Evolutionary conservation across 2,797 vertebrate species (phyloP), one percentile per base, ranked within the genome.

Genomic region (Falco peregrinus): DNA sequence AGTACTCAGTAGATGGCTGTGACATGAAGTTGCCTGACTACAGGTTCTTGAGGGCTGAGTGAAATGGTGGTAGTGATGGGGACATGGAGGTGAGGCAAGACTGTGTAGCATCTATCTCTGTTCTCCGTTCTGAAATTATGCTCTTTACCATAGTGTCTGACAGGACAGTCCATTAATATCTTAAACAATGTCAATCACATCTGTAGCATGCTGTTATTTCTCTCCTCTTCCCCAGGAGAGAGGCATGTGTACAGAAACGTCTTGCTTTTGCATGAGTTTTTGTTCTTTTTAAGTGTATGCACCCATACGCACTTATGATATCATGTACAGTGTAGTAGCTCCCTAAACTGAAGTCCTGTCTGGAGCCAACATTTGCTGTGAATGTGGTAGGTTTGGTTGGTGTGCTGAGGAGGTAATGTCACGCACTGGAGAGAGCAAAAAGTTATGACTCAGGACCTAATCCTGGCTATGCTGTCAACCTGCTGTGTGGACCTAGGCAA

Each of bases 381-480:
- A 69, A 45, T 20, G 43, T 17, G 19, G 9, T 43, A 4, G 16
- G 18, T 45, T 71, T 89, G 33, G 8, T 84, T 85, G 81, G 22
- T 67, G 25, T 14, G 64, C 31, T 59, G 48, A 73, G 51, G 28
- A 81, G 48, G 45, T 25, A 47, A 26, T 77, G 47, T 33, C 35
- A 19, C 9, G 16, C 21, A 39, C 48, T 39, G 61, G 47, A 63
- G 48, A 93, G 51, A 92, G 57, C 37, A 87, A 35, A 10, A 71
- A 69, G 20, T 35, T 86, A 26, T 92, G 92, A 95, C 83, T 92
- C 65, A 84, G 79, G 84, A 77, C n/a, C 90, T 93, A 92, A 96
- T 92, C 87, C 69, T 87, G 48, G 50, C 54, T 56, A 3, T 90
- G 51, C 54, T 88, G 43, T 35, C 67, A 78, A 67, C 85, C 56